These are phyloP conservation scores for Mus minutoides DNA, from an alignment of 2,797 vertebrate genomes.

Conservation along the genomic window DNA sequence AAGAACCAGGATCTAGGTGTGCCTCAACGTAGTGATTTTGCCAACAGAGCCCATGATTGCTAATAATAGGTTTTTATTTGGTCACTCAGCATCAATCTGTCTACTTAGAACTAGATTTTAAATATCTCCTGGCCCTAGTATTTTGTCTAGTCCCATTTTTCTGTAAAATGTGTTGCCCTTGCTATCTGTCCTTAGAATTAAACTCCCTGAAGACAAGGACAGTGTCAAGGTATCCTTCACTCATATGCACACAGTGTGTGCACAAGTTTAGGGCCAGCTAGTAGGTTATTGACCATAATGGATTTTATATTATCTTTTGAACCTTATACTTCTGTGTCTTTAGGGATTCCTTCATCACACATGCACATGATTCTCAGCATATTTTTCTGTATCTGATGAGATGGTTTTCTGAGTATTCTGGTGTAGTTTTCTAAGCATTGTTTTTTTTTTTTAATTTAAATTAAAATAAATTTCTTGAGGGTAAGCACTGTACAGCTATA, in stretches of 20 bases:
- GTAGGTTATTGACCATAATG: not conserved
- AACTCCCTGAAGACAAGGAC: not conserved
- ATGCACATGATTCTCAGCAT: not conserved
- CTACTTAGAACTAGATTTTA: not conserved
- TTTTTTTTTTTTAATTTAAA: not conserved
- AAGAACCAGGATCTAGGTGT: constrained; percentile 3
- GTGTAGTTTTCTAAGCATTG: not conserved
- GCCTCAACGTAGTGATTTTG: constrained; percentile 9
- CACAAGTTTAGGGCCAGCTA: too few relatives aligned
- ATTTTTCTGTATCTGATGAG: not conserved
- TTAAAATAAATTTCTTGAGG: not conserved
- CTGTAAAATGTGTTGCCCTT: not conserved
- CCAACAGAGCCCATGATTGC: not conserved
- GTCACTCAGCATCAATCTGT: not conserved
- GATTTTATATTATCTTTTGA: not conserved
- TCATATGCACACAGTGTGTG: not conserved
- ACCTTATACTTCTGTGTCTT: not conserved
- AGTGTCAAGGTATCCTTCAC: not conserved
- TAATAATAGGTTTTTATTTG: not conserved
- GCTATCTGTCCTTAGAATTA: not conserved
- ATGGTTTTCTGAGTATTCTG: not conserved
- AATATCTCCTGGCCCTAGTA: not conserved
- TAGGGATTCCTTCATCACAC: not conserved
- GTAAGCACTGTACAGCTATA: not conserved
- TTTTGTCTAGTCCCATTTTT: not conserved